Evolutionary conservation across 1,140 invertebrate genomes (phyloP).

Genomic region (Platorchestia sp.): DNA sequence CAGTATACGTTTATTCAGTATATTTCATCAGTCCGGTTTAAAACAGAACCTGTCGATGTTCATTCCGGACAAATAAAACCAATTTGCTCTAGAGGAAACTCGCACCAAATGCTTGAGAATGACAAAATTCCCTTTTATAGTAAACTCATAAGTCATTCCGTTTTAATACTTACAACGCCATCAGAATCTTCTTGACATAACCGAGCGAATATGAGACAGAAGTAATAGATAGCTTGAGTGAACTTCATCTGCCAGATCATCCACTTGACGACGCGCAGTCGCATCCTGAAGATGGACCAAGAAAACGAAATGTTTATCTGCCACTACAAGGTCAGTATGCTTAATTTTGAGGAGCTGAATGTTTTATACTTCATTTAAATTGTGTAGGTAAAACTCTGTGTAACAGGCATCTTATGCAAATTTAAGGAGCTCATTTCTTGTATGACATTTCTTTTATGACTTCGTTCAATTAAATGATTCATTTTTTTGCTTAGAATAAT

Average conservation of each 20-base stretch:
- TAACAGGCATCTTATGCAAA: too few species aligned
- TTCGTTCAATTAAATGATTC: too few species aligned
- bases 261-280: constrained; percentile 47
- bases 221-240: constrained; percentile 61
- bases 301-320: not conserved
- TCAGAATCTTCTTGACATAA: constrained; percentile 29
- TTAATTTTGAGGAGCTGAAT: too few species aligned
- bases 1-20: not conserved
- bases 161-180: constrained; percentile 17
- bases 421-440: too few species aligned
- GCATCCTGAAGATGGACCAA: constrained; percentile 24
- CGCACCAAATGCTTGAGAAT: not conserved
- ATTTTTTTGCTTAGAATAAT: too few species aligned
- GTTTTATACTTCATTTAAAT: too few species aligned
- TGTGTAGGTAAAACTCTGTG: too few species aligned
- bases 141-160: not conserved
- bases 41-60: not conserved
- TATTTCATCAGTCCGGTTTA: not conserved
- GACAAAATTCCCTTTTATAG: not conserved
- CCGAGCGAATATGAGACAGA: constrained; percentile 53
- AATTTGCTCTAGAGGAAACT: not conserved
- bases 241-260: constrained; percentile 59
- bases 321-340: too few species aligned
- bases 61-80: not conserved
- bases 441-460: too few species aligned